Evolutionary conservation across 2,113 vertebrate genomes (phyloP).

Genomic region (Eublepharis macularius): DNA sequence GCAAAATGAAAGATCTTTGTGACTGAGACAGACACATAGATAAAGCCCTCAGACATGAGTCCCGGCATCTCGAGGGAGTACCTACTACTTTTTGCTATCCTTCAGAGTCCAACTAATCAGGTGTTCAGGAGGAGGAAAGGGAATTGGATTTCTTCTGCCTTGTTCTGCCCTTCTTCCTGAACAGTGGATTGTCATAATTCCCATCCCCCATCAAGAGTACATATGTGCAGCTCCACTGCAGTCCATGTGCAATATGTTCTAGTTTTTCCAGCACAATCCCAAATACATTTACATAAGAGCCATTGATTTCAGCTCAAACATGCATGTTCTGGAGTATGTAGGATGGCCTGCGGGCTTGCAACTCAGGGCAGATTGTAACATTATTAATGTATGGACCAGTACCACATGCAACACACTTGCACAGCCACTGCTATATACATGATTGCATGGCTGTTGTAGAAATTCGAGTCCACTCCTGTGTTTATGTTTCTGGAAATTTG

Average conservation of each 20-base stretch:
- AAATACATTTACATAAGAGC: neutral
- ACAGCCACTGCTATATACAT: neutral
- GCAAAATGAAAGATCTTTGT: too few relatives aligned
- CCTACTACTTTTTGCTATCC: too few relatives aligned
- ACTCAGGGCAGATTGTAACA: neutral
- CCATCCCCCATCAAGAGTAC: too few relatives aligned
- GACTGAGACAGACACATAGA: too few relatives aligned
- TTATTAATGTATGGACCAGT: neutral
- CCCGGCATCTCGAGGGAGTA: too few relatives aligned
- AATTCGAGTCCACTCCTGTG: conserved; percentile 26
- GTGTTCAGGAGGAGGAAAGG: too few relatives aligned
- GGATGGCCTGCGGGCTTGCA: neutral
- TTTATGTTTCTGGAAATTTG: conserved; percentile 35
- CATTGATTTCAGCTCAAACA: neutral
- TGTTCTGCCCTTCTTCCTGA: too few relatives aligned
- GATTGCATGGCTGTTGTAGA: neutral
- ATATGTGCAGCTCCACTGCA: neutral
- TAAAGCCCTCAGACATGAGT: too few relatives aligned
- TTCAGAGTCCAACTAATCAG: too few relatives aligned
- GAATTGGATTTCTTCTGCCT: too few relatives aligned
- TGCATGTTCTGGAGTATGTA: neutral
- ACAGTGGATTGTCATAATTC: too few relatives aligned
- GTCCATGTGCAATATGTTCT: neutral
- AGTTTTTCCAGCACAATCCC: neutral
- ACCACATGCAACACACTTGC: neutral